Evolutionary conservation across 2,113 vertebrate species (phyloP), one percentile per base, ranked within the genome.

Genomic region (Ameiurus melas): DNA sequence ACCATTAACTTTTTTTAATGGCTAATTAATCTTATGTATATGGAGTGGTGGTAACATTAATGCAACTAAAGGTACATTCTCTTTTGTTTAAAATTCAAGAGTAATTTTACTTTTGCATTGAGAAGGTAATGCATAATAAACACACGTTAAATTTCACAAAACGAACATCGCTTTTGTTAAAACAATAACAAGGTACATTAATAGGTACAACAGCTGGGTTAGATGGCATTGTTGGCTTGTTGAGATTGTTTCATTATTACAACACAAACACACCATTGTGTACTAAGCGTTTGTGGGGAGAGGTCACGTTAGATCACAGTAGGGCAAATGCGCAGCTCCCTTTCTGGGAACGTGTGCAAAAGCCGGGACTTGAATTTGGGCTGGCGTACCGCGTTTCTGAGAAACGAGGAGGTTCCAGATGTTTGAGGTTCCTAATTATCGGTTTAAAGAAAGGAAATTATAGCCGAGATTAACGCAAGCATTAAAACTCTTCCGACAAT

Each of bases 401-500:
- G 90, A 89, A 90, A 58, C 58, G n/a, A 80, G 87, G 87, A 85
- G 90, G 75, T 66, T 83, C 19, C 83, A 77, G 51, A 57, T 33
- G 47, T 75, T 68, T 73, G 57, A 83, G 58, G 60, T 68, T 78
- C 75, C 60, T 68, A 71, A 87, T 71, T 68, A 86, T 87, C 83
- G 84, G 80, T 27, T 83, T 82, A 85, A 77, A n/a, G 53, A 60
- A 85, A 68, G 51, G 57, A 87, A 70, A 73, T 55, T 17, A 71
- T 25, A 73, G 47, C 17, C 27, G 82, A 57, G 16, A 88, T 88
- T 70, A 84, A 84, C 0, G 19, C 62, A 89, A 79, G 58, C 78
- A 68, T 87, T 68, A 83, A 85, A 39, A 58, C 64, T 68, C 88
- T 91, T 91, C 90, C 90, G 83, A 83, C 86, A 66, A 91, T 91